Evolutionary conservation across 2,113 vertebrate genomes (phyloP), one percentile per base, ranked within the genome.

Genomic region (Phycodurus eques): DNA sequence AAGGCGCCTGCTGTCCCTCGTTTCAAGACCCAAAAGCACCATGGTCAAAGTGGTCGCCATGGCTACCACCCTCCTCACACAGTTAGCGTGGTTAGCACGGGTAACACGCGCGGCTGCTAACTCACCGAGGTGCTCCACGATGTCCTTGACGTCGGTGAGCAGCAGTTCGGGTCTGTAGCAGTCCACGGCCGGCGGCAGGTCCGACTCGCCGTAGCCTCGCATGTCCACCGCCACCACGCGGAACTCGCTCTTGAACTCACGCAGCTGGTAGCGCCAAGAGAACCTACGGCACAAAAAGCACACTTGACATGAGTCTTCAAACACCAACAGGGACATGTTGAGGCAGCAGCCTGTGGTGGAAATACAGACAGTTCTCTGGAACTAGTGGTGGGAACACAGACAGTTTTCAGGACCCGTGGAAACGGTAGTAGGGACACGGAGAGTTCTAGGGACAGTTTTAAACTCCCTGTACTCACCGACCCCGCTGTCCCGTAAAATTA

Each of bases 191-290:
- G 89, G 78, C 33, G 96, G 96, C 75, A 96, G 86, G 92, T 99
- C 96, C 10, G 96, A 97, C 91, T 99, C 96, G 68, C 97, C 97
- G 46, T 96, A 99, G 73, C 96, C 97, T 82, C 96, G 93, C 93
- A 99, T 95, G 91, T 99, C 97, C 80, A 98, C 84, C 5, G 96
- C 97, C 77, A 98, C 95, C 83, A 98, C 97, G 71, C 98, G 95
- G 88, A 96, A 99, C 82, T 98, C 96, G 66, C 95, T 98, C 92
- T 98, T 99, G 83, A 99, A 99, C 92, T 99, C 98, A 4, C 96
- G 94, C 77, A 99, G 82, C 22, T 99, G 98, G 91, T 98, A 94
- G 59, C 98, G 95, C 98, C 98, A 98, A 20, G 97, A 98, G 85
- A 96, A 99, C 98, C 97, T 98, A 81, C 71, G 47, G 15, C 8